Conservation (phyloP, 2,113 vertebrate genomes). For the Thryonomys swinderianus region DNA sequence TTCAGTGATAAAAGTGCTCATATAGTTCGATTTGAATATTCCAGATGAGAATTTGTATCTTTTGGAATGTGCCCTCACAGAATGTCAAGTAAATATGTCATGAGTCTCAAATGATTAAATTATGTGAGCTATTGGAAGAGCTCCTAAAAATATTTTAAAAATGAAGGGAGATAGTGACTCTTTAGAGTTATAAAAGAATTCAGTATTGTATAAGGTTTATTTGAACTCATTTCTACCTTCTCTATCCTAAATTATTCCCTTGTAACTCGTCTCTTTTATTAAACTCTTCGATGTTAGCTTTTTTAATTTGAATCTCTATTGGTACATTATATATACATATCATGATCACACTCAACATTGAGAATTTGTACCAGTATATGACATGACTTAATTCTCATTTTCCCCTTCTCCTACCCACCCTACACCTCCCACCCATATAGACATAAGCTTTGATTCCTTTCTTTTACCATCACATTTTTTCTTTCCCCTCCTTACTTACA, state of each 20-base stretch:
- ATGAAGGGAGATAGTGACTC: not conserved
- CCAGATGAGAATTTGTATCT: not conserved
- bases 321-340: too few species aligned
- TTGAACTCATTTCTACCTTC: conserved; percentile 38
- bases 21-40: not conserved
- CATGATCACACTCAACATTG: too few species aligned
- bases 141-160: conserved; percentile 15
- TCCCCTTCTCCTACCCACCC: too few species aligned
- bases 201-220: not conserved
- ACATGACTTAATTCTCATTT: too few species aligned
- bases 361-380: too few species aligned
- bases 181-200: conserved; percentile 5
- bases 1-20: not conserved
- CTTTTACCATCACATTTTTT: too few species aligned
- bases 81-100: conserved; percentile 6
- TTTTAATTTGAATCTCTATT: too few species aligned
- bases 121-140: not conserved
- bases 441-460: too few species aligned
- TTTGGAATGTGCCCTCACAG: not conserved
- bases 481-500: too few species aligned
- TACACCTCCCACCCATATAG: too few species aligned
- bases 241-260: not conserved
- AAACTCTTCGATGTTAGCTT: not conserved
- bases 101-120: not conserved
- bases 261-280: not conserved